Base-by-base conservation (phyloP, 2,797 vertebrate species). In the Anableps anableps region DNA sequence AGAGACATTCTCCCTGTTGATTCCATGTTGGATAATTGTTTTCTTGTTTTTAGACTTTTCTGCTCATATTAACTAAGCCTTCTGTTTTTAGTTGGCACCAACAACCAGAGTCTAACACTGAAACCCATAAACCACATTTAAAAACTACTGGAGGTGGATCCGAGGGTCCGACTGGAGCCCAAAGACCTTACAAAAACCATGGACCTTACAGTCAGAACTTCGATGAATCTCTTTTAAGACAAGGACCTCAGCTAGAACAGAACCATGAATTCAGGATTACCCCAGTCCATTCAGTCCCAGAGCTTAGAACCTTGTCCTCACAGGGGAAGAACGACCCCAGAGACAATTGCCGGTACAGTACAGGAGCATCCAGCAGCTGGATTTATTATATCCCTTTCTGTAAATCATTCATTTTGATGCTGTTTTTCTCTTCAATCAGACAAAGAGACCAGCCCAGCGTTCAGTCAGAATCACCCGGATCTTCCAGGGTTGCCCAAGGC, bases 221-320 rank as follows among this genome's bases (percentile, higher is more conserved):
- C 48, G 79, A 91, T 8, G 80, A 36, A 2, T 62, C 75, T 26
- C n/a, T 77, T 5, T 19, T 19, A 38, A 75, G 45, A 55, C 84
- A 83, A 1, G 84, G 64, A 47, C 13, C 51, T 0, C 78, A 79
- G 0, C 88, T 88, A 53, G 84, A 90, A n/a, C 86, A 83, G 29
- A 82, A 73, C 82, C 95, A 85, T 48, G 95, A 94, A 51, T 90
- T 93, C 0, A 95, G 96, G 16, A 80, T 90, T 13, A 36, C 85
- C 26, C 88, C 91, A 7, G 82, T 81, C 91, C 94, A 88, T 90
- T 84, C 88, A 5, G 64, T 75, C n/a, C 89, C 95, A 41, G 84
- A 36, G 36, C 2, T 45, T 19, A 80, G 80, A 71, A 3, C 75
- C 0, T 41, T 16, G 2, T 78, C 88, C 75, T 60, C 85, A 23